phyloP scores from a whole-genome alignment of 2,888 invertebrate species.

The Conops quadrifasciatus region DNA sequence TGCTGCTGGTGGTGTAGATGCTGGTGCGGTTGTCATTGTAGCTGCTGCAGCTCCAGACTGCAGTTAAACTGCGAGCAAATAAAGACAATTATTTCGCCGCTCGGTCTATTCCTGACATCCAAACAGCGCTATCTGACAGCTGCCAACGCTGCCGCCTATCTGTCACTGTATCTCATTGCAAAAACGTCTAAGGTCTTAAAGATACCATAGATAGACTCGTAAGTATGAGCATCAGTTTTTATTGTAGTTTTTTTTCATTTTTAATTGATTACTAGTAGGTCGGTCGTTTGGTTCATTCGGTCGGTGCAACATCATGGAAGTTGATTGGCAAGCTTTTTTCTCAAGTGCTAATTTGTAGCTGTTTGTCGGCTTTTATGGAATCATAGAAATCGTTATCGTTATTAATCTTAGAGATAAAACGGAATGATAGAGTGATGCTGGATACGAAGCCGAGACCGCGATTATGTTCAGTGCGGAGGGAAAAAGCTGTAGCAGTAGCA shows the following conservation, averaged over 20 bases:
- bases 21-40: too few relatives aligned
- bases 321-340: too few relatives aligned
- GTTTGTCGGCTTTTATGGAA: too few relatives aligned
- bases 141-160: not conserved
- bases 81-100: conserved; percentile 1
- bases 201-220: not conserved
- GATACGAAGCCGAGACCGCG: too few relatives aligned
- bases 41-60: not conserved
- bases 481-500: too few relatives aligned
- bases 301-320: not conserved
- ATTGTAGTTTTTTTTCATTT: not conserved
- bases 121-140: not conserved
- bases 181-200: conserved; percentile 1
- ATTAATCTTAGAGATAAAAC: too few relatives aligned
- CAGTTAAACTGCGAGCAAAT: not conserved
- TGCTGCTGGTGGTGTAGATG: too few relatives aligned
- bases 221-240: not conserved
- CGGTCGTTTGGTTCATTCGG: not conserved
- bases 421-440: too few relatives aligned
- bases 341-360: too few relatives aligned
- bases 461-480: too few relatives aligned
- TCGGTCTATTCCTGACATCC: not conserved
- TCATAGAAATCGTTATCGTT: too few relatives aligned
- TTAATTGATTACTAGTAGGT: not conserved
- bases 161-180: not conserved